Base-by-base conservation (phyloP, 2,113 vertebrate species). In the Phalacrocorax aristotelis region DNA sequence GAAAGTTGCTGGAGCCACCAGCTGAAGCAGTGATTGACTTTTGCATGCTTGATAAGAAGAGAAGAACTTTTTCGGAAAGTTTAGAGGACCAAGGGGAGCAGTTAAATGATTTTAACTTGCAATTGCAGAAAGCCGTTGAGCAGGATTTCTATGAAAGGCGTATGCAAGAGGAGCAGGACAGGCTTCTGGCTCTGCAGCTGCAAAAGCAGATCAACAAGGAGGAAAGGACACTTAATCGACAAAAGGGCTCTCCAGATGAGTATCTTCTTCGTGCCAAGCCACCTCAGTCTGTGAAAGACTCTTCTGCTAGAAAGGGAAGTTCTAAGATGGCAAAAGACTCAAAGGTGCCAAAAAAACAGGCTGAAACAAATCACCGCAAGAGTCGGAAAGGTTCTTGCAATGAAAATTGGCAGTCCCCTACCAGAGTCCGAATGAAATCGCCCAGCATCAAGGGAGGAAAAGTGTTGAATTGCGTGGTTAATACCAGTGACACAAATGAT, bases 81-180 rank as follows among this genome's bases (percentile, higher is more conserved):
- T 42, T 15, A 21, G 89, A 92, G 84, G 96, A 94, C 12, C 68
- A 95, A 71, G 95, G 80, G 44, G 92, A 97, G 75, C 85, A 92
- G 52, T 38, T 97, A 36, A 42, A 19, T 11, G 87, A 83, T 40
- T 91, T 98, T 48, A 23, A 75, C 70, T 64, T 98, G 44, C 95
- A 98, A 66, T 97, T 97, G 65, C 89, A 98, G 32, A 93, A 94
- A 40, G 89, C 97, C 61, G 97, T 98, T 90, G 99, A 99, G 96
- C 96, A 87, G 68, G 90, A 98, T 44, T 83, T 98, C 34, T 98
- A 97, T 87, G 97, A 97, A 27, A 98, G 98, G 54, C 97, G 36
- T 68, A 97, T 94, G 66, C 99, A 99, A 95, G 99, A 99, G 96
- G 98, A 99, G 80, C 97, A 99, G 83, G 99, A 99, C 89, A 96